These are phyloP conservation scores for Crocodylus rhombifer DNA, from an alignment of 2,797 vertebrate genomes.

Conservation along the genomic window DNA sequence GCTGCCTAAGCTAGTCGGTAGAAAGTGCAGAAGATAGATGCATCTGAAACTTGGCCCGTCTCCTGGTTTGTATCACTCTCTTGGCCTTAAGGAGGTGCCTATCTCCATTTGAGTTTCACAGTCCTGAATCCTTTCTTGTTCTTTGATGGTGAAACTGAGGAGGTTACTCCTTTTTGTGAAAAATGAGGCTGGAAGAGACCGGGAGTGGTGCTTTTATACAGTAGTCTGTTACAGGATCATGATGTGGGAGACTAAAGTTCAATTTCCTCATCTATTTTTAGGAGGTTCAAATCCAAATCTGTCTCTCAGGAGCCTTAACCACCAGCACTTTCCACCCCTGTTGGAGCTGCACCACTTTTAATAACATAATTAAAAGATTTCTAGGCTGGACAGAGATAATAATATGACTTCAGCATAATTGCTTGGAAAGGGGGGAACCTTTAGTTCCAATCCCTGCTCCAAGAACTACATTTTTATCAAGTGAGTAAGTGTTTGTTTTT, in stretches of 20 bases:
- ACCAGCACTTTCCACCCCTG: no score
- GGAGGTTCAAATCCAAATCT: background rate
- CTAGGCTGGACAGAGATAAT: no score
- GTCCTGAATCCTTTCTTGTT: background rate
- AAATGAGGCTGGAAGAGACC: background rate
- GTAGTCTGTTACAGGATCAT: background rate
- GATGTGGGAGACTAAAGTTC: background rate
- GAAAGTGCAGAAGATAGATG: no score
- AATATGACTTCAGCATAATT: no score
- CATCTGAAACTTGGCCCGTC: no score
- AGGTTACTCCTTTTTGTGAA: no score
- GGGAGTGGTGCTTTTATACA: background rate
- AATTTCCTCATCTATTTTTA: background rate
- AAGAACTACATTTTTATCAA: background rate
- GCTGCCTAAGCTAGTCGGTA: no score
- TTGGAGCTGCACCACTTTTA: no score
- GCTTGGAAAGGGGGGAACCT: background rate
- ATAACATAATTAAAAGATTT: no score
- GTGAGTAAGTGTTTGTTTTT: background rate
- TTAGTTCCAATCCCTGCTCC: background rate
- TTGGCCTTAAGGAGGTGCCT: background rate
- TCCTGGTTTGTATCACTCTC: background rate
- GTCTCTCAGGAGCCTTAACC: background rate
- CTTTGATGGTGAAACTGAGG: background rate
- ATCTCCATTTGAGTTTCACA: background rate